phyloP scores from a whole-genome alignment of 2,113 vertebrate species.

The Lontra canadensis region DNA sequence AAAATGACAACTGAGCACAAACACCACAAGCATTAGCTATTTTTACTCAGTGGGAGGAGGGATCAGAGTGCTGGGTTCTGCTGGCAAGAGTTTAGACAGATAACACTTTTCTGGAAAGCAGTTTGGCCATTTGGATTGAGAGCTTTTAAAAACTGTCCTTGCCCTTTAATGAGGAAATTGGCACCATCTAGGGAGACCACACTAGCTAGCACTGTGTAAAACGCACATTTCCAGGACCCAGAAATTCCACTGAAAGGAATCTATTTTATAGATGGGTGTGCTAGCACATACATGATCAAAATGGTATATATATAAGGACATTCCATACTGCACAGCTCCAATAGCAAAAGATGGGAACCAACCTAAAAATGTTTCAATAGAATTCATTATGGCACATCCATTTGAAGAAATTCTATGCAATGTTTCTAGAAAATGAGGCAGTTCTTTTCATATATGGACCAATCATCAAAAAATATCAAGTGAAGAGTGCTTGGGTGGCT shows the following conservation, averaged over 20 bases:
- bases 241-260: not conserved
- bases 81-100: not conserved
- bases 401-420: conserved; percentile 10
- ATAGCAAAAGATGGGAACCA: not conserved
- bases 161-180: not conserved
- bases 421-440: conserved; percentile 24
- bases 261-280: not conserved
- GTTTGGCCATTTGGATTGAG: not conserved
- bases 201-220: not conserved
- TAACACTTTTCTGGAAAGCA: not conserved
- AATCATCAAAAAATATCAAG: conserved; percentile 16
- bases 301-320: not conserved
- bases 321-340: not conserved
- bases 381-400: not conserved
- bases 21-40: not conserved
- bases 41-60: not conserved
- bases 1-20: not conserved
- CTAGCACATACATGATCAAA: not conserved
- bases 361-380: not conserved
- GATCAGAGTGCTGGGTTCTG: not conserved
- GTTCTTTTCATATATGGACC: not conserved
- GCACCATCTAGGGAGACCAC: not conserved
- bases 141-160: not conserved
- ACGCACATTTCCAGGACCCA: not conserved
- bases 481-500: not conserved